Evolutionary conservation across 2,797 vertebrate genomes (phyloP), one percentile per base, ranked within the genome.

Genomic region (Anniella stebbinsi): DNA sequence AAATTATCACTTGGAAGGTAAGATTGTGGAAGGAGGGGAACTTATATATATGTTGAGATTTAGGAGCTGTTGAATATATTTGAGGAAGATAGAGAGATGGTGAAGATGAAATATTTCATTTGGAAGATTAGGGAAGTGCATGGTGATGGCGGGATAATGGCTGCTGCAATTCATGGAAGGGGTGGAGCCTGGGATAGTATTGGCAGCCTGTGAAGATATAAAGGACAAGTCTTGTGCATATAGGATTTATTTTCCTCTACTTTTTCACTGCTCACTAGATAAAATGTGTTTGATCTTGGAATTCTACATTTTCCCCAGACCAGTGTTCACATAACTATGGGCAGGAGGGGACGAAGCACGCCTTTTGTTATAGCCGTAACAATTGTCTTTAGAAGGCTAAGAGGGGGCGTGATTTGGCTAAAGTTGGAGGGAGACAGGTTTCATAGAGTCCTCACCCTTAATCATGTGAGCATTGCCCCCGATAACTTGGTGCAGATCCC

Each of bases 1-100:
- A 57, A 82, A 89, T 88, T 94, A 92, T 73, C 92, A 88, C 23
- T 78, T 89, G 36, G 82, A 92, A 54, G 93, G 93, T 93, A 88
- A 93, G 89, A 75, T 60, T 41, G 23, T 69, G 8, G 23, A 33
- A 84, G 33, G 33, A 48, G 6, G 18, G 8, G 1, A 8, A 28
- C 5, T 5, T 4, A 23, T 18, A 41, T 30, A 33, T 38, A 17
- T 54, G 15, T 67, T 85, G n/a, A 85, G 51, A 38, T 11, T 28
- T 75, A 8, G 21, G 13, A 38, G 18, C 13, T 72, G 7, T 36
- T 57, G 73, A 70, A 38, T 15, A 80, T 17, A n/a, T 2, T 38
- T 80, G 36, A 66, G 21, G 15, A 12, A 57, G 18, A 11, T 23
- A 54, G 51, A 57, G 54, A 57, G 18, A 11, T 60, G 60, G 67